Conservation (phyloP, 2,888 invertebrate genomes). For the Merodon equestris region DNA sequence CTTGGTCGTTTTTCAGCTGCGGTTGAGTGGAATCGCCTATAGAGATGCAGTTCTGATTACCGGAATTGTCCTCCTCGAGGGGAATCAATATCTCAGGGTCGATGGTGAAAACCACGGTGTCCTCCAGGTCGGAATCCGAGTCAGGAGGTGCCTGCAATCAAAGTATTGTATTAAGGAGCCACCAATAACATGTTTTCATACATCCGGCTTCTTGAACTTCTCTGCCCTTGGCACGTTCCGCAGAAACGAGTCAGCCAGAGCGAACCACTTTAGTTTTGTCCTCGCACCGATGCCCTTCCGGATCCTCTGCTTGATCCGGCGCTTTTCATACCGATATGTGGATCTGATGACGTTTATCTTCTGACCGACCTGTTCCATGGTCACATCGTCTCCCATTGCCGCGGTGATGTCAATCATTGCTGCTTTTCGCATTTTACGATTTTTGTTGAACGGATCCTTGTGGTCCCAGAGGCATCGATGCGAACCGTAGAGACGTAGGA, state of each 20-base stretch:
- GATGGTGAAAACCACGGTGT: conserved; percentile 70
- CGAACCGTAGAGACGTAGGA: conserved; percentile 70
- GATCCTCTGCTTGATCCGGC: conserved; percentile 71
- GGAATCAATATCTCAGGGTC: conserved; percentile 70
- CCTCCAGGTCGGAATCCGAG: conserved; percentile 71
- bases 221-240: conserved; percentile 69
- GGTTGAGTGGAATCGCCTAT: conserved; percentile 30
- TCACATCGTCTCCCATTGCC: conserved; percentile 69
- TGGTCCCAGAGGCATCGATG: conserved; percentile 72
- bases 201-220: conserved; percentile 58
- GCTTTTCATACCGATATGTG: conserved; percentile 72
- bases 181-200: background rate
- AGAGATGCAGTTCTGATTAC: conserved; percentile 58
- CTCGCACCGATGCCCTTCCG: conserved; percentile 69
- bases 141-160: conserved; percentile 56
- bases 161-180: too few relatives aligned
- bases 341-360: conserved; percentile 71
- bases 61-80: conserved; percentile 64
- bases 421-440: conserved; percentile 70
- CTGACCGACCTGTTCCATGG: conserved; percentile 69
- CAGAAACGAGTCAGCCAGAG: conserved; percentile 71
- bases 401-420: conserved; percentile 71
- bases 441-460: conserved; percentile 69
- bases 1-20: background rate
- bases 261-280: conserved; percentile 72